Evolutionary conservation across 2,888 invertebrate genomes (phyloP).

Genomic region (Ligdia adustata): DNA sequence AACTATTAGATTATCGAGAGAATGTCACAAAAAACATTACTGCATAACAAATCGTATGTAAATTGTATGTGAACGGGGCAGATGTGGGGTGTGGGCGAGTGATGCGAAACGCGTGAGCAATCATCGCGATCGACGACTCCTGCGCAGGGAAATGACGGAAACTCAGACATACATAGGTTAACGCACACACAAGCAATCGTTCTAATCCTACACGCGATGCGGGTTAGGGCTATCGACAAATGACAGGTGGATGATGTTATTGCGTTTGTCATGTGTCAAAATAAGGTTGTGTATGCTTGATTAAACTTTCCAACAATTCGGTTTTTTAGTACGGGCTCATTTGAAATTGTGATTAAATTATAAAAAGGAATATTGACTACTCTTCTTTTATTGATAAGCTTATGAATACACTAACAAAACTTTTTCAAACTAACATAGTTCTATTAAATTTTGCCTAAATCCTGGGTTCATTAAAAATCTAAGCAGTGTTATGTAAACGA

Average conservation of each 20-base stretch:
- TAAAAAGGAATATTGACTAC: no score
- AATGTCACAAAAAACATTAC: slow-evolving; percentile 60
- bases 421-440: no score
- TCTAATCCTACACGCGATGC: slow-evolving; percentile 19
- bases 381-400: no score
- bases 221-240: slow-evolving; percentile 29
- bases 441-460: no score
- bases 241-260: slow-evolving; percentile 8
- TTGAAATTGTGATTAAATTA: no score
- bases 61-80: slow-evolving; percentile 76
- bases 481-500: no score
- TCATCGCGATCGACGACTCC: slow-evolving; percentile 78
- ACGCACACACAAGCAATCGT: slow-evolving; percentile 41
- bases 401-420: no score
- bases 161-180: slow-evolving; percentile 50
- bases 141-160: slow-evolving; percentile 77
- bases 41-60: slow-evolving; percentile 72
- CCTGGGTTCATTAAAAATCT: no score
- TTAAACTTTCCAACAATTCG: no score
- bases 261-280: not conserved
- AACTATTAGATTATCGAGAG: slow-evolving; percentile 68
- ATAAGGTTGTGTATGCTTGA: no score
- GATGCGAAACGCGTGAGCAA: slow-evolving; percentile 83
- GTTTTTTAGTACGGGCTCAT: no score
- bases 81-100: slow-evolving; percentile 72